Percentiles rank a stretch among this genome's conserved stretches.
phyloP scores from a whole-genome alignment of 2,888 invertebrate species.

The Anthrax anthrax region DNA sequence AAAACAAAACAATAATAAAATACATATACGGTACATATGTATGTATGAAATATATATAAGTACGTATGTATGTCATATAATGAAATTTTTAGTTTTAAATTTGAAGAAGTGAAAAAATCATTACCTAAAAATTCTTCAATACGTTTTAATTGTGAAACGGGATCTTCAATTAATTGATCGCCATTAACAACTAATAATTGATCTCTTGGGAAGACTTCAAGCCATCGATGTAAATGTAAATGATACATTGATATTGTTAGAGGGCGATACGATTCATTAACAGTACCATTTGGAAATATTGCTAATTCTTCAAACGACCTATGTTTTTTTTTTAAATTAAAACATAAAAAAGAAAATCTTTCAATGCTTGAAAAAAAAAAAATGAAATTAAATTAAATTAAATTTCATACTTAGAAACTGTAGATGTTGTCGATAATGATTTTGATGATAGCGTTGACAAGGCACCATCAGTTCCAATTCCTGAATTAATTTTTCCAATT shows the following conservation, averaged over 20 bases:
- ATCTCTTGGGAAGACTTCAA: constrained; percentile 79
- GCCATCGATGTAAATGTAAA: constrained; percentile 80
- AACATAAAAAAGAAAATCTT: no score
- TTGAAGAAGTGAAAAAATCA: background rate
- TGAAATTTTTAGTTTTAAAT: background rate
- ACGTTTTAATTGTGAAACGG: constrained; percentile 69
- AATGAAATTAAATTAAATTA: no score
- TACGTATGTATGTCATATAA: constrained; percentile 1
- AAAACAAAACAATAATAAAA: constrained; percentile 1
- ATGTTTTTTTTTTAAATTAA: no score
- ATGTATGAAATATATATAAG: no score
- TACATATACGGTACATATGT: no score
- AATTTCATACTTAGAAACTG: constrained; percentile 11
- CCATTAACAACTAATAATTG: constrained; percentile 93
- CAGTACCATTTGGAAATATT: constrained; percentile 62
- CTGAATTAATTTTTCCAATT: background rate
- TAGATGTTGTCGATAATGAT: constrained; percentile 4
- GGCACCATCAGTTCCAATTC: background rate
- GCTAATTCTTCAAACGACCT: constrained; percentile 71
- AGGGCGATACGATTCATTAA: constrained; percentile 70
- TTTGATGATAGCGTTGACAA: background rate
- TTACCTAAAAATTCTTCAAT: constrained; percentile 79
- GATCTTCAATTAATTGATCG: constrained; percentile 79
- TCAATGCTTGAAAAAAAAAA: no score
- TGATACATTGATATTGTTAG: constrained; percentile 83